Percentiles rank a stretch among this genome's conserved stretches.
Conservation (phyloP, 2,888 invertebrate species). For the Platynereis dumerilii region DNA sequence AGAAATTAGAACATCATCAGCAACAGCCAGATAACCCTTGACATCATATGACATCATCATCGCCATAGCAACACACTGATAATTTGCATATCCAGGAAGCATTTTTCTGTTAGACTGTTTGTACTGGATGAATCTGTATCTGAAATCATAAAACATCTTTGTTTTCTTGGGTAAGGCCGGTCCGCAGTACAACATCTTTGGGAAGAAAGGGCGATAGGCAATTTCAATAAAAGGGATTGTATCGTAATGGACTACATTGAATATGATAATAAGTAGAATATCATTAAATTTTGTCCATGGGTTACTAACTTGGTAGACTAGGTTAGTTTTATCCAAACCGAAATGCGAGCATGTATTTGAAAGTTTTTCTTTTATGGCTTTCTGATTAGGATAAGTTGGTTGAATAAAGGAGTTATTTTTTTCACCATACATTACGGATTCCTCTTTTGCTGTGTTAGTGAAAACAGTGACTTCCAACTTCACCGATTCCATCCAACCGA, state of each 20-base stretch:
- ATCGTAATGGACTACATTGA: conserved; percentile 35
- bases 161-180: conserved; percentile 24
- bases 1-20: conserved; percentile 35
- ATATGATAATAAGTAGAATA: conserved; percentile 33
- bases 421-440: too few species aligned
- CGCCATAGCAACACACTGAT: conserved; percentile 32
- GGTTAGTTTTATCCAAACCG: conserved; percentile 19
- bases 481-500: too few species aligned
- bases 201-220: conserved; percentile 37
- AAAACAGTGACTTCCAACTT: too few species aligned
- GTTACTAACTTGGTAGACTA: too few species aligned
- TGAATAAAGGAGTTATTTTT: too few species aligned
- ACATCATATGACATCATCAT: conserved; percentile 28
- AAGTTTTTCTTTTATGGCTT: background rate
- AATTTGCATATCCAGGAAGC: conserved; percentile 33
- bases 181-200: conserved; percentile 38
- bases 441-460: too few species aligned
- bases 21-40: conserved; percentile 32
- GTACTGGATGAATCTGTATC: conserved; percentile 31
- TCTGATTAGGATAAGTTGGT: background rate
- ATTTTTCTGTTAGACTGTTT: conserved; percentile 15
- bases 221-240: conserved; percentile 37
- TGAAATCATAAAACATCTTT: conserved; percentile 18
- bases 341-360: background rate
- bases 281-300: conserved; percentile 26